phyloP scores from a whole-genome alignment of 2,113 vertebrate genomes.

The Hirundichthys speculiger region DNA sequence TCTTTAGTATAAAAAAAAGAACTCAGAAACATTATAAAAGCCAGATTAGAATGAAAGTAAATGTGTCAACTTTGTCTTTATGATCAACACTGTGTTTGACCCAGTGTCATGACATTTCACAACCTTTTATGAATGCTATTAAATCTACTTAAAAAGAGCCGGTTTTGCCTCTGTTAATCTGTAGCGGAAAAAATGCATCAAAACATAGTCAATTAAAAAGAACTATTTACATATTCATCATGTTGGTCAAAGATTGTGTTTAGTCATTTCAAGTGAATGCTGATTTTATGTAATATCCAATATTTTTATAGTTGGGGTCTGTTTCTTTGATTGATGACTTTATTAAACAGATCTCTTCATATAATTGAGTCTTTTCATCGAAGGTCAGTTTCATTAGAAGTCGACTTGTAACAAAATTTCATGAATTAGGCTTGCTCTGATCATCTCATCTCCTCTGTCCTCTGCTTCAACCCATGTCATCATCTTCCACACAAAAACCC shows the following conservation, averaged over 20 bases:
- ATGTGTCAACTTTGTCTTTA: slow-evolving; percentile 69
- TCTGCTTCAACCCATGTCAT: slow-evolving; percentile 12
- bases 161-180: slow-evolving; percentile 59
- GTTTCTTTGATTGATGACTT: slow-evolving; percentile 69
- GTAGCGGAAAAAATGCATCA: slow-evolving; percentile 61
- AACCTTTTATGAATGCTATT: slow-evolving; percentile 56
- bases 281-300: slow-evolving; percentile 40
- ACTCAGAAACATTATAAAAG: slow-evolving; percentile 58
- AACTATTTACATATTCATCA: slow-evolving; percentile 54
- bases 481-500: slow-evolving; percentile 12
- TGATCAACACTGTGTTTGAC: slow-evolving; percentile 55
- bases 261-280: slow-evolving; percentile 34
- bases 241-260: slow-evolving; percentile 41
- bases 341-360: slow-evolving; percentile 67
- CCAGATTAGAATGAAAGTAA: slow-evolving; percentile 72
- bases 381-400: slow-evolving; percentile 74
- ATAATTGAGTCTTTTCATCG: slow-evolving; percentile 72
- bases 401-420: slow-evolving; percentile 41
- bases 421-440: slow-evolving; percentile 43
- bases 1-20: slow-evolving; percentile 45
- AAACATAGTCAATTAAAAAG: slow-evolving; percentile 63
- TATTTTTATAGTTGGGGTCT: slow-evolving; percentile 41
- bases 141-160: slow-evolving; percentile 59
- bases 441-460: slow-evolving; percentile 41
- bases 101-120: slow-evolving; percentile 60